These are phyloP conservation scores for Cassiopea xamachana DNA, from an alignment of 30 jellyfish, hydroid and myxozoan species.

Conservation along the genomic window DNA sequence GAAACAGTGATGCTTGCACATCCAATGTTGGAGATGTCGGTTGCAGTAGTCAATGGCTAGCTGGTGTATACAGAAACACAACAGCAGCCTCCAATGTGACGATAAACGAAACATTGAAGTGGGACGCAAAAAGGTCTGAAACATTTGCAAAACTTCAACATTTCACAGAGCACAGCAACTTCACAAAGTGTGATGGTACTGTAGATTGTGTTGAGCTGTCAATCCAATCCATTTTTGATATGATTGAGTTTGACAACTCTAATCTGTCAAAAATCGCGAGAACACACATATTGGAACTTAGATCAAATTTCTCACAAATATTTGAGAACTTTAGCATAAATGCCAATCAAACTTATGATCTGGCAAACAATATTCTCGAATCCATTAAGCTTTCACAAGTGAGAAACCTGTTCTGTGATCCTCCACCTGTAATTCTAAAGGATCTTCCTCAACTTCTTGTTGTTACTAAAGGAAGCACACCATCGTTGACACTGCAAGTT, in stretches of 20 bases:
- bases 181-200: constrained; percentile 51
- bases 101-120: constrained; percentile 12
- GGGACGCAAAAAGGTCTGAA: constrained; percentile 44
- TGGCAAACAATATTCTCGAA: background rate
- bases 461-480: background rate
- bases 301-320: constrained; percentile 4
- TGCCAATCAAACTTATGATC: constrained; percentile 7
- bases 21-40: background rate
- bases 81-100: background rate
- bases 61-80: constrained; percentile 15
- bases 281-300: constrained; percentile 35
- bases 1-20: background rate
- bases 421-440: constrained; percentile 43
- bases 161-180: constrained; percentile 27
- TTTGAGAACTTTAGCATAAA: constrained; percentile 14
- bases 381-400: constrained; percentile 20
- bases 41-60: constrained; percentile 41
- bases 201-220: constrained; percentile 54
- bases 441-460: constrained; percentile 35
- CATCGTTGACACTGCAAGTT: constrained; percentile 10
- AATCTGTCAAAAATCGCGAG: constrained; percentile 23
- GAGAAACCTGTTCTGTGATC: constrained; percentile 38
- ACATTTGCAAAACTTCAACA: constrained; percentile 26
- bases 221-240: constrained; percentile 11
- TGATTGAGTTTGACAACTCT: constrained; percentile 35